phyloP scores from a whole-genome alignment of 2,113 vertebrate genomes.

The Phylloscopus trochilus region DNA sequence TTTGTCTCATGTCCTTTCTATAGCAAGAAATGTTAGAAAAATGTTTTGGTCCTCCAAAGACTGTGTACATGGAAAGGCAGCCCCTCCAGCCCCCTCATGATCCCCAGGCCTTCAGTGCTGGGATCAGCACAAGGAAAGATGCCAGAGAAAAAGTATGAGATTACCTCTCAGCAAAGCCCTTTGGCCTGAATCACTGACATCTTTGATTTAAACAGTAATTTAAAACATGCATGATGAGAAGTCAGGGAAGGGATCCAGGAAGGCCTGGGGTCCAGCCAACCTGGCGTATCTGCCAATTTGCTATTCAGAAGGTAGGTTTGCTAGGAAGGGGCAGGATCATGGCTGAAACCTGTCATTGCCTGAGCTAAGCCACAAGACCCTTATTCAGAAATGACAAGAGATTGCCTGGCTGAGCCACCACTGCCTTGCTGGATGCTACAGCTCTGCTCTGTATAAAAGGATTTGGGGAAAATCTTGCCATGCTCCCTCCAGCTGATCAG shows the following conservation, averaged over 20 bases:
- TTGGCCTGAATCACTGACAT: constrained; percentile 66
- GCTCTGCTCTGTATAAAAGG: background rate
- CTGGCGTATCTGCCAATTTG: constrained; percentile 30
- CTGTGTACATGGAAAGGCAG: background rate
- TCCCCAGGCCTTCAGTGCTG: constrained; percentile 10
- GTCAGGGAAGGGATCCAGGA: constrained; percentile 59
- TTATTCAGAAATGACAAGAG: background rate
- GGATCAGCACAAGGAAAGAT: constrained; percentile 34
- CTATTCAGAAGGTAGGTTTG: constrained; percentile 35
- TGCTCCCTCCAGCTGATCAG: background rate
- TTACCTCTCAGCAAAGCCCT: constrained; percentile 60
- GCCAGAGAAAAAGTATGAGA: constrained; percentile 56
- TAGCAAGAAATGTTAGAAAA: background rate
- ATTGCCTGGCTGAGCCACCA: background rate
- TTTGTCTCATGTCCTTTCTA: background rate
- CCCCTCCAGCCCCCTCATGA: background rate
- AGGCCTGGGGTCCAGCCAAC: constrained; percentile 57
- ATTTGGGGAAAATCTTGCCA: background rate
- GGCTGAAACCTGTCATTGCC: constrained; percentile 10
- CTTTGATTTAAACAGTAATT: constrained; percentile 67
- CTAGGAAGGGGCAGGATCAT: constrained; percentile 20
- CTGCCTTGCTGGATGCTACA: background rate
- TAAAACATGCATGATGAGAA: constrained; percentile 65
- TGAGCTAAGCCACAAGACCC: background rate
- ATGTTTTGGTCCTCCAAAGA: background rate